Evolutionary conservation across 1,140 invertebrate genomes (phyloP).

Genomic region (Meloidogyne floridensis): DNA sequence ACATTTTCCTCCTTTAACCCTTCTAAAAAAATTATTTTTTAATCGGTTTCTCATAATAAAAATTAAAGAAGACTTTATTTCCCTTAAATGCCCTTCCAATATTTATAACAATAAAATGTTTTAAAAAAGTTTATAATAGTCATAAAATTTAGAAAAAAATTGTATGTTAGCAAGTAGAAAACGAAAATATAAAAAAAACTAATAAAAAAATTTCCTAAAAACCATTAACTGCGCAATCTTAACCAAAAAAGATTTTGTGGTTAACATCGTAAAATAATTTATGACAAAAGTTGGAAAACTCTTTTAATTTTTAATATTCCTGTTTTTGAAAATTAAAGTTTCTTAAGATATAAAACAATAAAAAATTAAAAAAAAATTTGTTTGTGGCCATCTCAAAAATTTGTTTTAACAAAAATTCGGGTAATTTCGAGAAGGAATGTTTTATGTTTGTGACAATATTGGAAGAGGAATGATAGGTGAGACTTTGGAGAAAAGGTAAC

Average conservation of each 20-base stretch:
- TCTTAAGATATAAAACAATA: too few relatives aligned
- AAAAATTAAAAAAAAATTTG: too few relatives aligned
- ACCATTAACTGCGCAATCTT: not conserved
- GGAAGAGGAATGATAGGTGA: too few relatives aligned
- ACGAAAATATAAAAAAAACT: not conserved
- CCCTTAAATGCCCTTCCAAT: not conserved
- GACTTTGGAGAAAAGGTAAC: too few relatives aligned
- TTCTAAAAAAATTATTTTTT: too few relatives aligned
- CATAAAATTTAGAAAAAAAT: not conserved
- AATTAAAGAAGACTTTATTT: not conserved
- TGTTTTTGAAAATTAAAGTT: too few relatives aligned
- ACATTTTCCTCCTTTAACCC: too few relatives aligned
- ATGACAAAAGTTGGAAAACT: not conserved
- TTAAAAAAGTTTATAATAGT: not conserved
- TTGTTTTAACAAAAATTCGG: too few relatives aligned
- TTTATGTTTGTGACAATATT: too few relatives aligned
- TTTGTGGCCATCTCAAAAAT: too few relatives aligned
- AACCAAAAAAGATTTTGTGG: not conserved
- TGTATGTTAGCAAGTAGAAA: not conserved
- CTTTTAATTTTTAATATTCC: not conserved
- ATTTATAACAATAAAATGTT: not conserved
- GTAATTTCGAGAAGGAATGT: too few relatives aligned
- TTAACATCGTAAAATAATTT: conserved; percentile 10
- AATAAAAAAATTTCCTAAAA: not conserved
- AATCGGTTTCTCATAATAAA: not conserved